These are phyloP conservation scores for Melanotaenia boesemani DNA, from an alignment of 2,797 vertebrate genomes.

Conservation along the genomic window DNA sequence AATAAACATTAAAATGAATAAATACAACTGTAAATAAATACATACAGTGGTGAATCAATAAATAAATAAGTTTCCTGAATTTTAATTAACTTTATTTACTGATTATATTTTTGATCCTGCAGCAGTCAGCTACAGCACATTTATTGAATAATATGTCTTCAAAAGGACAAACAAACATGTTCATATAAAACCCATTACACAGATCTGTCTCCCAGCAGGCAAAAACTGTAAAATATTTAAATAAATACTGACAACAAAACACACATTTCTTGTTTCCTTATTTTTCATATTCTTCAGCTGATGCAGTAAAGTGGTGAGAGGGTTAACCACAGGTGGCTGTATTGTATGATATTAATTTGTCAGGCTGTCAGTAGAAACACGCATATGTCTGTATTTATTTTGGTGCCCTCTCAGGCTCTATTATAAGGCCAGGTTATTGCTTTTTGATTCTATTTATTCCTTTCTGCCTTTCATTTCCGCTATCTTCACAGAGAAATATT, in stretches of 20 bases:
- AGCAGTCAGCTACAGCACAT: too few species aligned
- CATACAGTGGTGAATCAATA: too few species aligned
- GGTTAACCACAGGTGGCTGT: constrained; percentile 56
- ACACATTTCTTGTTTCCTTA: neutral
- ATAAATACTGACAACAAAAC: neutral
- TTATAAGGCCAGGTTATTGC: constrained; percentile 85
- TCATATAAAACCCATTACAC: neutral
- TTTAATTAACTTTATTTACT: too few species aligned
- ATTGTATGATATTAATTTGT: constrained; percentile 86
- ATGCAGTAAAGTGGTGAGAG: neutral
- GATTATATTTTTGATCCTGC: too few species aligned
- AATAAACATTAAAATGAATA: too few species aligned
- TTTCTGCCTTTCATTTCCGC: constrained; percentile 79
- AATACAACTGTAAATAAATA: too few species aligned
- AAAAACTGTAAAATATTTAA: neutral
- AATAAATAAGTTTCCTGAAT: too few species aligned
- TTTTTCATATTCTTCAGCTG: neutral
- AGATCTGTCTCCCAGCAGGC: neutral
- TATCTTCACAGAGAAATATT: constrained; percentile 77
- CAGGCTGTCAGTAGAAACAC: constrained; percentile 82
- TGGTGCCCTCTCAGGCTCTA: constrained; percentile 81
- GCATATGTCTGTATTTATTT: constrained; percentile 85
- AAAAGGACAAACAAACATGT: neutral
- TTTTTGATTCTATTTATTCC: constrained; percentile 86
- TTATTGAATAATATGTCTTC: neutral